Evolutionary conservation across 2,797 vertebrate genomes (phyloP), one percentile per base, ranked within the genome.

Genomic region (Choloepus didactylus): DNA sequence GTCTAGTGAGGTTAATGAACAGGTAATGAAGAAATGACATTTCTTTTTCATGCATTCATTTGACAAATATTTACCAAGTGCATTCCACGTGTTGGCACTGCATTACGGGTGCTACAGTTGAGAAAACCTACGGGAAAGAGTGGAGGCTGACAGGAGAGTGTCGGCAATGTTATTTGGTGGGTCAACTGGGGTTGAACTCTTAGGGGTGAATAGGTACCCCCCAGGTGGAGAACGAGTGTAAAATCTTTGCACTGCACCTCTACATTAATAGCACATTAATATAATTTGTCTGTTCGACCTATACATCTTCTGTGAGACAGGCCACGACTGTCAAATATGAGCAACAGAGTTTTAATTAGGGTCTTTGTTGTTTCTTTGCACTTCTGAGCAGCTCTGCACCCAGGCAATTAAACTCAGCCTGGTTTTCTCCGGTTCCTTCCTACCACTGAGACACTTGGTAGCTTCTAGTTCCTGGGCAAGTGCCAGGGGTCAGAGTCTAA

Each of bases 381-480:
- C 89, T 84, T 93, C 67, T 88, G 93, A 41, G 60, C 73, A 25
- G 84, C 87, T 56, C 27, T 3, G 90, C 49, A 46, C 89, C 97
- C 95, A 96, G 97, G 97, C 95, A 98, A 97, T 96, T 95, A 97
- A 93, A 96, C 85, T 83, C 91, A 35, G 76, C 93, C 93, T 92
- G 79, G 79, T 97, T 77, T 66, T 6, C 86, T 51, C 23, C 66
- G 91, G 95, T 96, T 87, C 29, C 8, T 91, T 90, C 96, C 93
- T 19, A 21, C 93, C 94, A 80, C 21, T 9, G 80, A 97, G 95
- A 67, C 3, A 9, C 9, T 5, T 2, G 11, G 73, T 84, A 5
- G n/a, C 80, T 79, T 66, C 86, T 49, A 8, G 64, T 0, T 62
- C 73, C 38, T 0, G 0, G 44, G 88, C 87, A 91, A 73, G 62